phyloP scores from a whole-genome alignment of 2,797 vertebrate genomes.

The Sylvia borin region DNA sequence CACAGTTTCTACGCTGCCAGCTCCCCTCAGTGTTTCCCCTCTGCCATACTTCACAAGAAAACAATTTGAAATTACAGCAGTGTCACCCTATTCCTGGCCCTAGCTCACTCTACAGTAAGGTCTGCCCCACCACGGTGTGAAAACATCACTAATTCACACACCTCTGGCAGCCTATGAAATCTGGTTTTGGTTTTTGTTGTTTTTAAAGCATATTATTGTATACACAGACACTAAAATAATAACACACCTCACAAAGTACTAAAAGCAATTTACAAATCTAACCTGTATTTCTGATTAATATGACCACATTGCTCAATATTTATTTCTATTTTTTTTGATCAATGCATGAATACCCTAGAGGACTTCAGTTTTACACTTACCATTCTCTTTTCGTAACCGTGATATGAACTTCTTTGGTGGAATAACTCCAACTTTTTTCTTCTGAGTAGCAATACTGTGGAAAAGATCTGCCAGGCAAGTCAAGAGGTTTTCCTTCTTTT shows the following conservation, averaged over 20 bases:
- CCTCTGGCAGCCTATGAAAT: not conserved
- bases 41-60: not conserved
- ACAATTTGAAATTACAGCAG: not conserved
- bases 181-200: not conserved
- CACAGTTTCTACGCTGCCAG: not conserved
- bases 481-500: constrained; percentile 97
- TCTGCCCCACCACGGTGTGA: not conserved
- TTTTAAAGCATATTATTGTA: not conserved
- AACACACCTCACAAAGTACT: not conserved
- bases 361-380: constrained; percentile 74
- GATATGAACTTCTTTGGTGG: constrained; percentile 99
- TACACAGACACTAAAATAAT: not conserved
- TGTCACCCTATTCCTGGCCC: not conserved
- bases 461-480: constrained; percentile 97
- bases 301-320: not conserved
- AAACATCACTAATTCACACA: not conserved
- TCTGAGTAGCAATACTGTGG: constrained; percentile 97
- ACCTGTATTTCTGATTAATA: not conserved
- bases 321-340: not conserved
- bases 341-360: not conserved
- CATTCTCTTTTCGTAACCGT: constrained; percentile 93
- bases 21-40: not conserved
- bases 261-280: not conserved
- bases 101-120: not conserved
- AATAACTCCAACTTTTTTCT: constrained; percentile 98